Base-by-base conservation (phyloP, 2,888 invertebrate genomes). In the Crossocerus cetratus region DNA sequence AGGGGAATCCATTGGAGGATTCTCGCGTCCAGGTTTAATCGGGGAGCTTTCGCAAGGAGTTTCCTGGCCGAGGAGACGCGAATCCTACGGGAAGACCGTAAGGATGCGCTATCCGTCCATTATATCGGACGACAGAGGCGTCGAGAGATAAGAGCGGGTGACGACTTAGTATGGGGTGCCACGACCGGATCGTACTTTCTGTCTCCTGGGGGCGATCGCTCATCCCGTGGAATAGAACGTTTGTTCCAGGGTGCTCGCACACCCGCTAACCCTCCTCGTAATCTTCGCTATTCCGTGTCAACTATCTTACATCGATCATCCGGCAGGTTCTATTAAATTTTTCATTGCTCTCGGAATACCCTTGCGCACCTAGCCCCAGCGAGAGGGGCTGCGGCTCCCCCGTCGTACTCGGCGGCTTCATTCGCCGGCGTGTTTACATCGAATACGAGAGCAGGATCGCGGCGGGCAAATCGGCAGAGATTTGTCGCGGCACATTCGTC, bases 271-370 rank as follows among this genome's bases (percentile, higher is more conserved):
- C 60, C 85, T 75, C 82, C 81, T 82, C 82, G 77, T 86, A 86
- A 87, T 88, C 87, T 87, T 87, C 78, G 82, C 84, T 83, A 85
- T 86, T 84, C 83, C 83, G 78, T 80, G 80, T 81, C 78, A 85
- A 86, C 86, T 85, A 87, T 88, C 86, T 86, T 84, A 83, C 88
- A 88, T 88, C 88, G 85, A 88, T 88, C 88, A 88, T 88, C 80
- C 83, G 69, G 66, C 69, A 77, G 80, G 75, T 83, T 84, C 82
- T 85, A 87, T 86, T 86, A 85, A 86, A 86, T 84, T 84, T 83
- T 85, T 85, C 84, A 81, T 57, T 58, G 54, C 58, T 42, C 60
- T 60, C 20, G 61, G 49, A 55, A 65, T 63, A 43, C 57, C 22
- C 56, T 32, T 32, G 32, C 32, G 8, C 32, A 32, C 32, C 32